A percentile compares a stretch with the other conserved stretches of the same genome.
Conservation (phyloP, 2,797 vertebrate genomes). For the Bothrops alternatus region DNA sequence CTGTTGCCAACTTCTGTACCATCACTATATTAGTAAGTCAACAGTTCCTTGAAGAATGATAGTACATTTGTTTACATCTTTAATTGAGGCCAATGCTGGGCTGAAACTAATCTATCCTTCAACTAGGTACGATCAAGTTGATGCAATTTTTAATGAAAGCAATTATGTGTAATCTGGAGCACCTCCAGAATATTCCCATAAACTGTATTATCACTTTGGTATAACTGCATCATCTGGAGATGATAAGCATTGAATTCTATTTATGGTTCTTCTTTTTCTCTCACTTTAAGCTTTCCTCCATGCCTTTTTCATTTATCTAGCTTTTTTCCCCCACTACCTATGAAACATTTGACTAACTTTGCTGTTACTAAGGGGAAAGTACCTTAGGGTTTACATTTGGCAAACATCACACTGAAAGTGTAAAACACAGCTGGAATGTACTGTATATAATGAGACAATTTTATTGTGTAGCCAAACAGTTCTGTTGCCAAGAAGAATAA, state of each 20-base stretch:
- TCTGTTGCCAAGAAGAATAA: conserved; percentile 43
- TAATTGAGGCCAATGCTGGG: neutral
- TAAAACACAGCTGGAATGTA: conserved; percentile 61
- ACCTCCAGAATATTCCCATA: neutral
- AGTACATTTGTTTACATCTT: neutral
- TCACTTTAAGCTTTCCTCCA: neutral
- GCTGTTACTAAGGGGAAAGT: conserved; percentile 16
- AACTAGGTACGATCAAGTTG: neutral
- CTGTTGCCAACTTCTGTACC: neutral
- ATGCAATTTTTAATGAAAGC: neutral
- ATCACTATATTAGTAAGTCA: neutral
- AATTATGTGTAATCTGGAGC: neutral
- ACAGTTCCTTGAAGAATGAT: neutral
- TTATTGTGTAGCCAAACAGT: conserved; percentile 49
- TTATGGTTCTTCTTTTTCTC: conserved; percentile 7
- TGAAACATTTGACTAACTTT: conserved; percentile 25
- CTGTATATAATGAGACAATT: conserved; percentile 40
- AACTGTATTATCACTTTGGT: neutral
- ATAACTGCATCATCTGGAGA: neutral
- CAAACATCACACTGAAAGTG: conserved; percentile 43
- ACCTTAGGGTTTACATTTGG: conserved; percentile 36
- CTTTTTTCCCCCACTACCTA: neutral
- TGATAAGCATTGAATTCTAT: neutral
- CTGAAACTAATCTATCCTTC: neutral
- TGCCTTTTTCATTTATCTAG: neutral